phyloP scores from a whole-genome alignment of 2,797 vertebrate genomes.

The Gorsachius magnificus region DNA sequence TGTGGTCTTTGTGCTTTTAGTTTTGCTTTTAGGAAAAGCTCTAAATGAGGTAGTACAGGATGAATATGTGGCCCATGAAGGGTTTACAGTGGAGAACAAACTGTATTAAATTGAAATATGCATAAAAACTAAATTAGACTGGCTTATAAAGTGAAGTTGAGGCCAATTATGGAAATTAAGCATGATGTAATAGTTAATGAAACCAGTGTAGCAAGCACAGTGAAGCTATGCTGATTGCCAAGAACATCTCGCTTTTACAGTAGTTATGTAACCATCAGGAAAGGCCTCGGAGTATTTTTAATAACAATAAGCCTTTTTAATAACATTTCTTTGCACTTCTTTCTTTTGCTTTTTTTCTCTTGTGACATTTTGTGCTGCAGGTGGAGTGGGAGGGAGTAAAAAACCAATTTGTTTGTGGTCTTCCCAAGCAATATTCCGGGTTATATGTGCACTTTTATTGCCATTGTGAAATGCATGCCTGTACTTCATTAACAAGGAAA shows the following conservation, averaged over 20 bases:
- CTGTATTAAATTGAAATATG: slow-evolving; percentile 60
- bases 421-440: neutral
- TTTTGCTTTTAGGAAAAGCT: neutral
- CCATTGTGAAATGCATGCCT: neutral
- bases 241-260: slow-evolving; percentile 65
- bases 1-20: slow-evolving; percentile 35
- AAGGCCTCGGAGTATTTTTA: slow-evolving; percentile 32
- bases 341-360: neutral
- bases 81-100: slow-evolving; percentile 48
- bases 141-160: slow-evolving; percentile 67
- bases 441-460: neutral
- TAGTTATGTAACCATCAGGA: slow-evolving; percentile 45
- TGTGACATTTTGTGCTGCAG: neutral
- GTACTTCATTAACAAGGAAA: neutral
- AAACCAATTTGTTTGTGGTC: neutral
- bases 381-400: neutral
- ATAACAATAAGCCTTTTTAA: slow-evolving; percentile 22
- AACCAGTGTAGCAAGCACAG: slow-evolving; percentile 65
- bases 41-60: slow-evolving; percentile 24
- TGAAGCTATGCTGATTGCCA: slow-evolving; percentile 51
- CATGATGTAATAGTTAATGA: slow-evolving; percentile 73
- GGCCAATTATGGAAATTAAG: slow-evolving; percentile 73
- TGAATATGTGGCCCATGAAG: slow-evolving; percentile 30
- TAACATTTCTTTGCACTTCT: neutral
- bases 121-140: slow-evolving; percentile 58